phyloP scores from a whole-genome alignment of 2,113 vertebrate species.

The Scortum barcoo region DNA sequence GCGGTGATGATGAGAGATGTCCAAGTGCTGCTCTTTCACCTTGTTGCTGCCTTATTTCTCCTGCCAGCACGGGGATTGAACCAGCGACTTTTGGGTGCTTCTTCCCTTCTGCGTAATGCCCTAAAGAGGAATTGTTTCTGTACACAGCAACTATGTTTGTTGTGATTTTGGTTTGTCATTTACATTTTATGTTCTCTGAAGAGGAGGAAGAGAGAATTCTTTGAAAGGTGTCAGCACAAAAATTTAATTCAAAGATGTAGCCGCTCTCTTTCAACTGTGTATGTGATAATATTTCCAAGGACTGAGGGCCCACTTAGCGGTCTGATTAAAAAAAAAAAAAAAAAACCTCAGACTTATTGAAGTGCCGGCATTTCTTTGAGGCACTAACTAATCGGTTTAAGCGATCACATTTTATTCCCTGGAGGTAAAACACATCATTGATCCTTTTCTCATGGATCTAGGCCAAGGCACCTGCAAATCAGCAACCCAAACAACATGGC shows the following conservation, averaged over 20 bases:
- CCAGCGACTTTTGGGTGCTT: background rate
- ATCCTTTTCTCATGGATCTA: too few relatives aligned
- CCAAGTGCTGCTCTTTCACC: background rate
- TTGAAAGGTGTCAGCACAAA: background rate
- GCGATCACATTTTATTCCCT: background rate
- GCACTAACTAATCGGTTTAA: background rate
- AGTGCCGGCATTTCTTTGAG: slow-evolving; percentile 4
- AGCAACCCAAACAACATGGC: background rate
- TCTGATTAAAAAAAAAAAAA: too few relatives aligned
- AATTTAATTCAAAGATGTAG: slow-evolving; percentile 7
- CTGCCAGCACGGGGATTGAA: background rate
- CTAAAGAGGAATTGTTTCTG: background rate
- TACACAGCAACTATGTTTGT: slow-evolving; percentile 11
- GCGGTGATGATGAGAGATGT: slow-evolving; percentile 8
- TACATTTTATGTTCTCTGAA: background rate
- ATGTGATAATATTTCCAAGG: slow-evolving; percentile 14
- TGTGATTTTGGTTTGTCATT: slow-evolving; percentile 14
- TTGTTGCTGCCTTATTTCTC: background rate
- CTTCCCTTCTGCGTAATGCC: background rate
- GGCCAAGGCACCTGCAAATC: too few relatives aligned
- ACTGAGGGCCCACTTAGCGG: background rate
- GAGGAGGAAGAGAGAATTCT: background rate
- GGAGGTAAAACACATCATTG: background rate
- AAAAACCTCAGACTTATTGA: background rate
- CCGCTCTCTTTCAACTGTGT: background rate